phyloP scores from a whole-genome alignment of 2,113 vertebrate species.

The Symphodus melops region DNA sequence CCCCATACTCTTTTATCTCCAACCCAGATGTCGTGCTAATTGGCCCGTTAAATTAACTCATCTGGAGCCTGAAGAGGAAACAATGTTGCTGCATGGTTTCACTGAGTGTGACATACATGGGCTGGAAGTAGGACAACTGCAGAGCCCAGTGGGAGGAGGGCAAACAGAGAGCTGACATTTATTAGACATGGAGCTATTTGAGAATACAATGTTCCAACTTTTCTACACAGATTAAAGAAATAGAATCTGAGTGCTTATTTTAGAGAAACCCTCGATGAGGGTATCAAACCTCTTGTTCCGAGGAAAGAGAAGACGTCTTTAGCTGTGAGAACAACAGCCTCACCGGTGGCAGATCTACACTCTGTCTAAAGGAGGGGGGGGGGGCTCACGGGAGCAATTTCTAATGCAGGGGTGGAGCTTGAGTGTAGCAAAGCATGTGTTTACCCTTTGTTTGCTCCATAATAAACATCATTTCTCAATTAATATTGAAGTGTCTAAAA shows the following conservation, averaged over 20 bases:
- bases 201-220: neutral
- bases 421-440: too few relatives aligned
- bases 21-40: slow-evolving; percentile 48
- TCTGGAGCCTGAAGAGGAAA: slow-evolving; percentile 21
- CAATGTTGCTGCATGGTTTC: slow-evolving; percentile 19
- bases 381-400: too few relatives aligned
- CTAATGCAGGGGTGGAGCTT: too few relatives aligned
- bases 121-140: slow-evolving; percentile 59
- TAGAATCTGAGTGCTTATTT: neutral
- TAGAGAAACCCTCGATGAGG: slow-evolving; percentile 14
- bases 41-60: slow-evolving; percentile 50
- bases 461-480: too few relatives aligned
- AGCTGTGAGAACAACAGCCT: too few relatives aligned
- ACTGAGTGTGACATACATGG: slow-evolving; percentile 10
- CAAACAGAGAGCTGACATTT: slow-evolving; percentile 13
- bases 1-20: neutral
- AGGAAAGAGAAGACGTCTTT: neutral
- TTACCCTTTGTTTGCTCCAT: too few relatives aligned
- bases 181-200: slow-evolving; percentile 35
- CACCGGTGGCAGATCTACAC: too few relatives aligned
- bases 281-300: neutral
- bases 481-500: too few relatives aligned
- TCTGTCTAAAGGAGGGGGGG: too few relatives aligned
- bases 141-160: slow-evolving; percentile 19
- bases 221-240: neutral